A percentile compares a stretch with the other conserved stretches of the same genome.
Evolutionary conservation across 2,797 vertebrate genomes (phyloP).

Genomic region (Momotus momota): DNA sequence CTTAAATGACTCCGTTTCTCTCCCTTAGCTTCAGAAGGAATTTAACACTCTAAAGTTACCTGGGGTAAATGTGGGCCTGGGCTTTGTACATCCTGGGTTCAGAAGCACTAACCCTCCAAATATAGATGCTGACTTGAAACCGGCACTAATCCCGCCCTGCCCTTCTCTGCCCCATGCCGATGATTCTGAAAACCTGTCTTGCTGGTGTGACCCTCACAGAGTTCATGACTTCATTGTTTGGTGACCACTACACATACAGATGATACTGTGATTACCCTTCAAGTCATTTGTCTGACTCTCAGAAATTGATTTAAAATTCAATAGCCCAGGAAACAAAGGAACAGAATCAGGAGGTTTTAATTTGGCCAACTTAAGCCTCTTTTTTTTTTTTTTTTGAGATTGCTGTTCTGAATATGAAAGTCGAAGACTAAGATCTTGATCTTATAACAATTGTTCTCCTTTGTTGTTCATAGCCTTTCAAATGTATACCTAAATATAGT

Average conservation of each 20-base stretch:
- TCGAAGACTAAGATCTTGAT: constrained; percentile 9
- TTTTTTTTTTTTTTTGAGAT: not conserved
- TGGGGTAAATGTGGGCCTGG: not conserved
- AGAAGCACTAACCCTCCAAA: not conserved
- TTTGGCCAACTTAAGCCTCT: not conserved
- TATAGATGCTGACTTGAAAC: not conserved
- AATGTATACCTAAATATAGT: constrained; percentile 64
- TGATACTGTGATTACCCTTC: not conserved
- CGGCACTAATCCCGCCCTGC: accelerated
- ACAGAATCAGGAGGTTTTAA: not conserved
- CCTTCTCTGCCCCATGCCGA: accelerated
- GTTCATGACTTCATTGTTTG: not conserved
- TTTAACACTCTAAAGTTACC: constrained; percentile 2
- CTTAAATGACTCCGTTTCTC: not conserved
- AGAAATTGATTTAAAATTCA: not conserved
- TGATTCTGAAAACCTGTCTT: not conserved
- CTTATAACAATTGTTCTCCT: not conserved
- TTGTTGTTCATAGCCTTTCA: constrained; percentile 43
- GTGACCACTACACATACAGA: not conserved
- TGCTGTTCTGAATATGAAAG: not conserved
- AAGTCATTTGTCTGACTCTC: not conserved
- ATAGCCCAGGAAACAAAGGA: not conserved
- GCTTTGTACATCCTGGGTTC: not conserved
- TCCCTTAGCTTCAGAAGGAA: not conserved
- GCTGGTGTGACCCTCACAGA: not conserved